phyloP scores from a whole-genome alignment of 2,797 vertebrate genomes.

The Falco columbarius region DNA sequence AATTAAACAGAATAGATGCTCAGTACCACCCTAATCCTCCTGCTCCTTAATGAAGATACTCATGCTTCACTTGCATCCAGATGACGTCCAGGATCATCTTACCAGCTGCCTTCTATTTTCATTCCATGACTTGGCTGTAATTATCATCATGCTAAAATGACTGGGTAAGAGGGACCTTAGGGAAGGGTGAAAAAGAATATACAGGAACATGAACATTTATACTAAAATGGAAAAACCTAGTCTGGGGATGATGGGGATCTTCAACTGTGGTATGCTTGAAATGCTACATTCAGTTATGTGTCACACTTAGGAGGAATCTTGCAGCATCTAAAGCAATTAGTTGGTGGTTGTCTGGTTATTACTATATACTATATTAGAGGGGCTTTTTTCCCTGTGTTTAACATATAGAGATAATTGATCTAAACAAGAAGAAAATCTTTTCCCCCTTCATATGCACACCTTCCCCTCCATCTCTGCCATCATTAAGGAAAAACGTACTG shows the following conservation, averaged over 20 bases:
- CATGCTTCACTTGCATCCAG: constrained; percentile 38
- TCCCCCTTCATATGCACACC: neutral
- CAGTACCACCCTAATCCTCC: constrained; percentile 15
- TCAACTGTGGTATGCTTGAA: neutral
- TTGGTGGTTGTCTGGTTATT: neutral
- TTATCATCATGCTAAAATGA: constrained; percentile 17
- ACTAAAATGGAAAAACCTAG: neutral
- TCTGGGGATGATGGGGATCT: neutral
- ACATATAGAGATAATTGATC: neutral
- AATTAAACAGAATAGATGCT: constrained; percentile 33
- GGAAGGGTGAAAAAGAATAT: neutral
- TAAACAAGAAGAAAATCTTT: neutral
- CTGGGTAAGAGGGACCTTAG: neutral
- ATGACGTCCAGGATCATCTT: constrained; percentile 44
- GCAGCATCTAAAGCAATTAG: neutral
- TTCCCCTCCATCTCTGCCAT: neutral
- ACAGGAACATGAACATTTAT: neutral
- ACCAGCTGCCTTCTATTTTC: constrained; percentile 19
- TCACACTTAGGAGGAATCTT: neutral
- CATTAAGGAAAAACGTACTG: neutral
- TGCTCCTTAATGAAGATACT: constrained; percentile 43
- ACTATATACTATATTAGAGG: neutral
- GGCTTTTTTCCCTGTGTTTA: neutral
- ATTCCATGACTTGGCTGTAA: constrained; percentile 26
- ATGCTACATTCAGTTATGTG: neutral